A percentile compares a stretch with the other conserved stretches of the same genome.
Conservation (phyloP, 2,888 invertebrate genomes). For the Synanthedon tipuliformis region DNA sequence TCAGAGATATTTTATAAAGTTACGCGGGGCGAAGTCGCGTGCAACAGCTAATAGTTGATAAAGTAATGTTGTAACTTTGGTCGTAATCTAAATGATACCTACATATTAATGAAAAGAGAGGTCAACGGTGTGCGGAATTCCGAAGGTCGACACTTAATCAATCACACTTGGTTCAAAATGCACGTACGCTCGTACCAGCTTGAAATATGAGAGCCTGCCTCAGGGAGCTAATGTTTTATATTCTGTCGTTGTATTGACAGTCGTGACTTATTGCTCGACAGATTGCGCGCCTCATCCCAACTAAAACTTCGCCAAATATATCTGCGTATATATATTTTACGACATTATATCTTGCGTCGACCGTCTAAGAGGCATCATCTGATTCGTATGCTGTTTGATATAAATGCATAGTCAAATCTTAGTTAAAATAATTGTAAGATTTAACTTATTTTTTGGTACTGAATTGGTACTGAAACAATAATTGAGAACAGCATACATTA, state of each 20-base stretch:
- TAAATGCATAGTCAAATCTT: no score
- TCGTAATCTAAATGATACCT: no score
- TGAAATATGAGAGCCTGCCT: conserved; percentile 45
- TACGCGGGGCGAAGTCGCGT: no score
- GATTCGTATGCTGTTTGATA: not conserved
- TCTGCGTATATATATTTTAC: conserved; percentile 7
- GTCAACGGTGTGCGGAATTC: conserved; percentile 12
- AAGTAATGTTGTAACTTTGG: no score
- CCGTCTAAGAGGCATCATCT: conserved; percentile 7
- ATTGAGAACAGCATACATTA: no score
- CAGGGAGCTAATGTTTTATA: conserved; percentile 52
- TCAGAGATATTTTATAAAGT: no score
- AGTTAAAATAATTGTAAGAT: no score
- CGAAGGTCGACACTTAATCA: conserved; percentile 48
- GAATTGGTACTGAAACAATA: no score
- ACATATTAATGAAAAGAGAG: not conserved
- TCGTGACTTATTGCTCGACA: conserved; percentile 48
- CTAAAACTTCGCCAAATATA: conserved; percentile 9
- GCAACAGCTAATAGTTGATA: no score
- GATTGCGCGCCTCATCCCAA: conserved; percentile 24
- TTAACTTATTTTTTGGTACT: no score
- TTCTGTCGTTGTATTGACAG: conserved; percentile 55
- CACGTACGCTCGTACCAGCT: conserved; percentile 30
- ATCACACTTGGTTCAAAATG: conserved; percentile 44
- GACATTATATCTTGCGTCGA: conserved; percentile 5